Base-by-base conservation (phyloP, 2,797 vertebrate species). In the Pitangus sulphuratus region DNA sequence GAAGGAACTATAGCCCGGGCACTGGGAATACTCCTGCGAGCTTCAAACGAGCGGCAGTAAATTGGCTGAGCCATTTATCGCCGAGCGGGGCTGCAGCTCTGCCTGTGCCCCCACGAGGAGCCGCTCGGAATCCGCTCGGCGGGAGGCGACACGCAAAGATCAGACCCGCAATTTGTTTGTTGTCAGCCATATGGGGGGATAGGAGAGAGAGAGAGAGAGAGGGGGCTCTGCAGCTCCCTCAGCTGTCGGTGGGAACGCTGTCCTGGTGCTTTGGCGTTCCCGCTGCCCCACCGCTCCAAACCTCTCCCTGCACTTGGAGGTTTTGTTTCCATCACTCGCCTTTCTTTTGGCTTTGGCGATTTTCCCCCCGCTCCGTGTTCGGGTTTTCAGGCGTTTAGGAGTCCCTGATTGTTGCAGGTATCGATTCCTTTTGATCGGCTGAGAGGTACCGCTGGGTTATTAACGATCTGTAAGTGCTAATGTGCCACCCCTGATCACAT, bases 31-130 rank as follows among this genome's bases (percentile, higher is more conserved):
- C 95, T 95, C 95, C 79, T 96, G 95, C 72, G 95, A 89, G 87
- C 93, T 97, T 93, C 87, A 87, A 91, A 92, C 89, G 88, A 97
- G 56, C 40, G 75, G 45, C 91, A 91, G 95, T 84, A 96, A 96
- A 97, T 97, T 97, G 95, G 62, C 85, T 91, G 96, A 93, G 84
- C 65, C 93, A 25, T 93, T 97, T 95, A 92, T 94, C 95, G 94
- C 93, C 44, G 87, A 95, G 47, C 33, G 40, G 90, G 77, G 91
- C 93, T 96, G 16, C 9, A 22, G 88, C 57, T 50, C 40, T 47
- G 8, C 71, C 94, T 40, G 83, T 48, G 97, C 95, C 75, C 95
- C 95, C 96, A 93, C 94, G 83, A 89, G 95, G 81, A 97, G 91
- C 92, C 76, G 93, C 96, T 83, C 93, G 96, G 89, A 96, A 95